Percentiles rank a stretch among this genome's conserved stretches.
Conservation (phyloP, 2,888 invertebrate genomes). For the Mesoligia furuncula region DNA sequence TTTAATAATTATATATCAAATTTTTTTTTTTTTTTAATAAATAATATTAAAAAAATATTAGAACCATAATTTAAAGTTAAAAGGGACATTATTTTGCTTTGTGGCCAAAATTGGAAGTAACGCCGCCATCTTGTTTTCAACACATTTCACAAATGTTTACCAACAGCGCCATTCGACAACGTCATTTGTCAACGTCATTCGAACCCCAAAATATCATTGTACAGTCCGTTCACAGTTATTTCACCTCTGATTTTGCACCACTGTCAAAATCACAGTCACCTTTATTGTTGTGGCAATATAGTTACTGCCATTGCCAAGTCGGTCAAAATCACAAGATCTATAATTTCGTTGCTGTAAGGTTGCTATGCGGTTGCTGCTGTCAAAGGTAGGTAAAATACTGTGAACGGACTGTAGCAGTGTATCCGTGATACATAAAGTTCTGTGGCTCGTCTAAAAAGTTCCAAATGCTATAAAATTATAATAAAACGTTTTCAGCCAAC, state of each 20-base stretch:
- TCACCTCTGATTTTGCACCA: background rate
- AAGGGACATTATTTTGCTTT: too few relatives aligned
- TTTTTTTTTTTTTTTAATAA: too few relatives aligned
- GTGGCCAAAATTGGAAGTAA: background rate
- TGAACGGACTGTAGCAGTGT: background rate
- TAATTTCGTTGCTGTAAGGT: too few relatives aligned
- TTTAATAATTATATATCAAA: too few relatives aligned
- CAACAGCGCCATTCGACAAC: too few relatives aligned
- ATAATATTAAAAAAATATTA: background rate
- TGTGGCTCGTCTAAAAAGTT: background rate
- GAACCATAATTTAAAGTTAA: background rate
- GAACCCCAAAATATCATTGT: background rate
- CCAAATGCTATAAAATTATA: conserved; percentile 15
- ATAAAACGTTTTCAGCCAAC: conserved; percentile 36
- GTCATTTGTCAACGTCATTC: background rate
- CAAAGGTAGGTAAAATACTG: background rate
- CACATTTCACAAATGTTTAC: background rate
- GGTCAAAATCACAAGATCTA: too few relatives aligned
- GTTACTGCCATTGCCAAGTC: too few relatives aligned
- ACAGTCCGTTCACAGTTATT: background rate
- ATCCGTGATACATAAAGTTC: background rate
- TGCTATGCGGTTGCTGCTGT: too few relatives aligned
- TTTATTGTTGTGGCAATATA: too few relatives aligned
- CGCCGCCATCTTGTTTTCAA: background rate
- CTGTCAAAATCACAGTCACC: too few relatives aligned